These are phyloP conservation scores for Epinotia brunnichana DNA, from an alignment of 2,888 invertebrate genomes.

Conservation along the genomic window DNA sequence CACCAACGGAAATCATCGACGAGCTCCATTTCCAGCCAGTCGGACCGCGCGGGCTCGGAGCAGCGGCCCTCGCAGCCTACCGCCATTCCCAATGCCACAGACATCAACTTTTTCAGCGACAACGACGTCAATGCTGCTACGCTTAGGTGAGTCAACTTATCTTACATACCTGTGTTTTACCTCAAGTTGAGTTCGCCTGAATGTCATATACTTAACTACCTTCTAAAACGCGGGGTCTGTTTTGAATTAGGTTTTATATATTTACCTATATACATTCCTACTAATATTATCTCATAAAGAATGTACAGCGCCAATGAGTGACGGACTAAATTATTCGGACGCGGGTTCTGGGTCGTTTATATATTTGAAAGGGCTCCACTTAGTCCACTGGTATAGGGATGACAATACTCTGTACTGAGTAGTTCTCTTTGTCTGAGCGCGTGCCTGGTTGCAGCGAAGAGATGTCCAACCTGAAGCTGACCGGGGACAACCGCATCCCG, in stretches of 20 bases:
- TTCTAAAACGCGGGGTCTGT: conserved; percentile 26
- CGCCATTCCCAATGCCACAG: conserved; percentile 66
- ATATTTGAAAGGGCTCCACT: background rate
- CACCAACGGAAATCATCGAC: conserved; percentile 88
- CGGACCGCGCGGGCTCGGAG: conserved; percentile 80
- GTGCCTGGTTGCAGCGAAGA: conserved; percentile 78
- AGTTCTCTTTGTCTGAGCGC: conserved; percentile 49
- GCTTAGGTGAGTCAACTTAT: conserved; percentile 78
- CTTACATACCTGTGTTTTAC: conserved; percentile 24
- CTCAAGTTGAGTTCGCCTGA: too few species aligned
- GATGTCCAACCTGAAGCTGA: conserved; percentile 81
- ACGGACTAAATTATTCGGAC: background rate
- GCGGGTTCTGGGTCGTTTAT: background rate
- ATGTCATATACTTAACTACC: conserved; percentile 18
- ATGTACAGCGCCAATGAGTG: background rate
- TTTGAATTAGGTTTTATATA: background rate
- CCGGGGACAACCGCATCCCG: conserved; percentile 80
- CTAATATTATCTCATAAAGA: background rate
- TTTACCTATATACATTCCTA: background rate
- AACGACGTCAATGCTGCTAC: conserved; percentile 90
- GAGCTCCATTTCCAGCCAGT: conserved; percentile 81
- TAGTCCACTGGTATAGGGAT: background rate
- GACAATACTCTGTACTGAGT: conserved; percentile 7
- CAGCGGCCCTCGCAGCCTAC: conserved; percentile 68
- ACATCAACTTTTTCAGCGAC: conserved; percentile 94